These are phyloP conservation scores for Onthophagus sagittarius DNA, from an alignment of 2,888 invertebrate genomes.

Conservation along the genomic window DNA sequence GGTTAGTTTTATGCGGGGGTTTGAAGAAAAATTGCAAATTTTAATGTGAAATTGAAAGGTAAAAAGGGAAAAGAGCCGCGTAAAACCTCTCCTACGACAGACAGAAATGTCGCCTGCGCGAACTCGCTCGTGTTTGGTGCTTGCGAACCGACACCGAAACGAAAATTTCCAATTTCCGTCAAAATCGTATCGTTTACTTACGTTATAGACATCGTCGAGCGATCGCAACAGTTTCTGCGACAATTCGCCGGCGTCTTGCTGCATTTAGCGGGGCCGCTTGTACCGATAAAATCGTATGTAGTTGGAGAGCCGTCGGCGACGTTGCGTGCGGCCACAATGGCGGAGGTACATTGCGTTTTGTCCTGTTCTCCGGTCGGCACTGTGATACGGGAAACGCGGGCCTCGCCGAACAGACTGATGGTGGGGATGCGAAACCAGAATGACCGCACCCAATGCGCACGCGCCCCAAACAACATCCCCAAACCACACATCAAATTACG, in stretches of 20 bases:
- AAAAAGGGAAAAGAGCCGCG: too few relatives aligned
- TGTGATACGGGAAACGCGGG: conserved; percentile 50
- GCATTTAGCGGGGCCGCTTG: conserved; percentile 63
- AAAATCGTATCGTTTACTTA: conserved; percentile 56
- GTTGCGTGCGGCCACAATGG: conserved; percentile 50
- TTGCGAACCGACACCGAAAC: background rate
- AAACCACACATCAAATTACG: background rate
- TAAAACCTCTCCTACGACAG: background rate
- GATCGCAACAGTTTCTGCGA: conserved; percentile 95
- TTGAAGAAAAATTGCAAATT: too few relatives aligned
- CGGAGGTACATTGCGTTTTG: conserved; percentile 52
- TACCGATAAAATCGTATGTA: conserved; percentile 50
- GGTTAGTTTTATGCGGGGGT: too few relatives aligned
- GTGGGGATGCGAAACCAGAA: conserved; percentile 47
- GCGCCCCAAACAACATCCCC: conserved; percentile 26
- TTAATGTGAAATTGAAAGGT: too few relatives aligned
- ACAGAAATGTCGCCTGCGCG: background rate
- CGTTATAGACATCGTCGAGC: conserved; percentile 96
- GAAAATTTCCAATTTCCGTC: conserved; percentile 13
- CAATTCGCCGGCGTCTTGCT: conserved; percentile 82
- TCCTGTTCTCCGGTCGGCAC: conserved; percentile 49
- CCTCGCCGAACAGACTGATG: conserved; percentile 49
- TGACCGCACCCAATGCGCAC: conserved; percentile 42
- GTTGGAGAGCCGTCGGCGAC: conserved; percentile 48
- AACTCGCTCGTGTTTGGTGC: background rate